A percentile compares a stretch with the other conserved stretches of the same genome.
Conservation (phyloP, 2,797 vertebrate genomes). For the Anas georgica region DNA sequence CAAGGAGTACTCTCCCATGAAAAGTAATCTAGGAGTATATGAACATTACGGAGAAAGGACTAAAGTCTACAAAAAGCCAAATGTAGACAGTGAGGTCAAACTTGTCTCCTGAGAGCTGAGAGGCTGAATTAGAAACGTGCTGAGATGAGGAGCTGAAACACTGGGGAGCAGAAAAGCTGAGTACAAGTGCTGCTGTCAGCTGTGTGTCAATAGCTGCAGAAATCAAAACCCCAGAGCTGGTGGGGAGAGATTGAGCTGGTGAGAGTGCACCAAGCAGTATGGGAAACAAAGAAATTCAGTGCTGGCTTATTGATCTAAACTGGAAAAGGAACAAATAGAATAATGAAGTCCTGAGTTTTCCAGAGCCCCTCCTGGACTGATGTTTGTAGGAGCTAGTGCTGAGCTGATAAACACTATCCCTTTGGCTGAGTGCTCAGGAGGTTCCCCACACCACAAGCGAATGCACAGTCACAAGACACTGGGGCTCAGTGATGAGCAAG, state of each 20-base stretch:
- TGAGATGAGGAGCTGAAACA: background rate
- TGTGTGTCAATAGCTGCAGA: background rate
- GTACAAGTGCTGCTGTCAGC: background rate
- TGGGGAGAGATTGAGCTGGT: background rate
- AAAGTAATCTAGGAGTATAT: background rate
- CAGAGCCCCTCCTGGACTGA: background rate
- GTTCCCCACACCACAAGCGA: background rate
- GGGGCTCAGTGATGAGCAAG: background rate
- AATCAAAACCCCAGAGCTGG: background rate
- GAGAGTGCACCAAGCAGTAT: too few species aligned
- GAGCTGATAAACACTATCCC: accelerated
- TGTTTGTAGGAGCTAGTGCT: background rate
- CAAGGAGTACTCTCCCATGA: background rate
- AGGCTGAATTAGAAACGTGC: background rate
- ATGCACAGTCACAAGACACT: background rate
- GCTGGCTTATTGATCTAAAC: background rate
- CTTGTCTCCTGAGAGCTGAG: background rate
- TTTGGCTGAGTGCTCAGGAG: background rate
- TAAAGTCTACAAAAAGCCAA: background rate
- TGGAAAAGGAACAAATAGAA: background rate
- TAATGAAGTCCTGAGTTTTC: background rate
- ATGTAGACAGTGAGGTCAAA: background rate
- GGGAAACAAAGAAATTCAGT: background rate
- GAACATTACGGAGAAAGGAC: background rate
- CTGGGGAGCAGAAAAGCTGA: background rate